phyloP scores from a whole-genome alignment of 1,140 invertebrate genomes.

The Mercenaria mercenaria region DNA sequence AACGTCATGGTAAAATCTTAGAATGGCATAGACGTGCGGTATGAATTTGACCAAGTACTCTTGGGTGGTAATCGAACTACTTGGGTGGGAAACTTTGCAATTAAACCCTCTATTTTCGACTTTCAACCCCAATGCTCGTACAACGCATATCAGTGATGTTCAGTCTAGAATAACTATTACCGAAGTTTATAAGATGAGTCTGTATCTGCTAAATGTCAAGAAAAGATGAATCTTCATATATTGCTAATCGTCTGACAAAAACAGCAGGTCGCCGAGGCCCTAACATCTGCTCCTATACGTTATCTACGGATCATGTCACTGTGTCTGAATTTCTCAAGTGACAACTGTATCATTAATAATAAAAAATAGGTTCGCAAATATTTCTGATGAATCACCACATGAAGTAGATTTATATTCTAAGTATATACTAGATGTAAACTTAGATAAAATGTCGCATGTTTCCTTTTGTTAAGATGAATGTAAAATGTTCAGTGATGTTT shows the following conservation, averaged over 20 bases:
- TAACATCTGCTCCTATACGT: neutral
- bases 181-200: neutral
- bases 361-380: neutral
- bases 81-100: no score
- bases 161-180: no score
- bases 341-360: neutral
- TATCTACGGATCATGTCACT: neutral
- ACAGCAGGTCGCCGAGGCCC: neutral
- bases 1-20: no score
- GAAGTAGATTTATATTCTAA: neutral
- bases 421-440: neutral
- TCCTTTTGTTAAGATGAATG: neutral
- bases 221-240: neutral
- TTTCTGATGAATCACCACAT: neutral
- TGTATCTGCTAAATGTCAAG: neutral
- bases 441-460: neutral
- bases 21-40: no score
- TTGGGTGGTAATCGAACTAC: no score
- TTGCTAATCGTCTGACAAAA: neutral
- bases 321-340: neutral
- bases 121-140: no score
- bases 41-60: no score
- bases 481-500: slow-evolving; percentile 22
- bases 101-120: no score
- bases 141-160: no score